A percentile compares a stretch with the other conserved stretches of the same genome.
These are phyloP conservation scores for Hassar affinis DNA, from an alignment of 2,113 vertebrate species.

Conservation along the genomic window DNA sequence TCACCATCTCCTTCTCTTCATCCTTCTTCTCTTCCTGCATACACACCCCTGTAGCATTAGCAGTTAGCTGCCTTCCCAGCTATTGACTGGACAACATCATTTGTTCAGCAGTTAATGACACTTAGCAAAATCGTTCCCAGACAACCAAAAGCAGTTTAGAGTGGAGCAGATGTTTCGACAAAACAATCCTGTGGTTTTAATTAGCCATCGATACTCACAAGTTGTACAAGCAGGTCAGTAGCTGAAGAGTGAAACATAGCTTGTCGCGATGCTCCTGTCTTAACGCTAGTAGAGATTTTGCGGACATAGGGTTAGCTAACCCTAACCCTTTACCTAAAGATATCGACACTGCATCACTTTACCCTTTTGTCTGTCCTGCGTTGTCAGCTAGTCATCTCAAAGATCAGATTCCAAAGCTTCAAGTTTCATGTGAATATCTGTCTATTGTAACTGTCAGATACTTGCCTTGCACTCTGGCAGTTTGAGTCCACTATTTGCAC, in stretches of 20 bases:
- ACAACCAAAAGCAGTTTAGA: conserved; percentile 63
- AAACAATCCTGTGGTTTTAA: conserved; percentile 66
- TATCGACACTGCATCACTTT: neutral
- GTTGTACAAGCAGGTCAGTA: conserved; percentile 58
- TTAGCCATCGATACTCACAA: conserved; percentile 65
- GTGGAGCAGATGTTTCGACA: conserved; percentile 68
- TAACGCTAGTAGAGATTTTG: conserved; percentile 18
- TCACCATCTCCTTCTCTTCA: neutral
- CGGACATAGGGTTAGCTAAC: too few relatives aligned
- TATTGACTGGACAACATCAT: conserved; percentile 58
- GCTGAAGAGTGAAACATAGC: conserved; percentile 56
- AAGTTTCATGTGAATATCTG: too few relatives aligned
- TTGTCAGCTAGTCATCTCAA: neutral
- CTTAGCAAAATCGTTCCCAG: conserved; percentile 62
- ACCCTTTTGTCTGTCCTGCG: neutral
- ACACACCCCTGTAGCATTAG: conserved; percentile 39
- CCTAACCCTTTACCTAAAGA: too few relatives aligned
- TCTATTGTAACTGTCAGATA: neutral
- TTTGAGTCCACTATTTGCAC: too few relatives aligned
- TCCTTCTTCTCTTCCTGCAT: neutral
- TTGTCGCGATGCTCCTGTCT: neutral
- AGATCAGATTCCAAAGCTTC: too few relatives aligned
- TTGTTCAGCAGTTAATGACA: conserved; percentile 70
- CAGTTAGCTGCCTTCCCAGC: conserved; percentile 47
- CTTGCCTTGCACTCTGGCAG: too few relatives aligned